Base-by-base conservation (phyloP, 2,797 vertebrate species). In the Sebastes ruberrimus region DNA sequence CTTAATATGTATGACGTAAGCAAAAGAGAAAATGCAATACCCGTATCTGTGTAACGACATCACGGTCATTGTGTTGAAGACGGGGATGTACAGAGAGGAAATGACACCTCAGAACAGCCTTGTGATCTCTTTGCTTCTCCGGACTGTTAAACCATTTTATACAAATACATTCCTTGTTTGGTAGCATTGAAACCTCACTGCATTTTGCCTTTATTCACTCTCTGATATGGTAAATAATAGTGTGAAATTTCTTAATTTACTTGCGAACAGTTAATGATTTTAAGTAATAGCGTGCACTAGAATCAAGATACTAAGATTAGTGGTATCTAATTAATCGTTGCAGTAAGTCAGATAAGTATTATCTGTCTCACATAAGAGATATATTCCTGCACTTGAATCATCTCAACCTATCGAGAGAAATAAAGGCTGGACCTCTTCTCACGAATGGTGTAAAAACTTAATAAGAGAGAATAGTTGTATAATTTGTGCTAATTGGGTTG, bases 41-140 rank as follows among this genome's bases (percentile, higher is more conserved):
- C 9, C 53, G 16, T 60, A 38, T 76, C 22, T 63, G n/a, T 71
- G 61, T 55, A 71, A 65, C 63, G 71, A 71, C 70, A 70, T 28
- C 11, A 46, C 7, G 2, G 22, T 13, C 68, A 35, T 32, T 65
- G 23, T 61, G 7, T 28, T 76, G 38, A 53, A 49, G 28, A 76
- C 3, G 63, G 78, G 80, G 81, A 81, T 81, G 53, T 76, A 80
- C 80, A 80, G 23, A 88, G 66, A 88, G 86, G 86, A 85, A 86
- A 65, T 92, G 82, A 88, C 69, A 86, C 70, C 30, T 71, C 71
- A 80, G 23, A 84, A 74, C 20, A 53, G 4, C 10, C n/a, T 32
- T 59, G 25, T 77, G 13, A 23, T 61, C 32, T 30, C 2, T 69
- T 56, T 57, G 42, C 33, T 85, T 89, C 73, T 78, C 11, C 6